Percentiles rank a stretch among this genome's conserved stretches.
Evolutionary conservation across 1,140 invertebrate genomes (phyloP).

Genomic region (Neodiprion virginianus): DNA sequence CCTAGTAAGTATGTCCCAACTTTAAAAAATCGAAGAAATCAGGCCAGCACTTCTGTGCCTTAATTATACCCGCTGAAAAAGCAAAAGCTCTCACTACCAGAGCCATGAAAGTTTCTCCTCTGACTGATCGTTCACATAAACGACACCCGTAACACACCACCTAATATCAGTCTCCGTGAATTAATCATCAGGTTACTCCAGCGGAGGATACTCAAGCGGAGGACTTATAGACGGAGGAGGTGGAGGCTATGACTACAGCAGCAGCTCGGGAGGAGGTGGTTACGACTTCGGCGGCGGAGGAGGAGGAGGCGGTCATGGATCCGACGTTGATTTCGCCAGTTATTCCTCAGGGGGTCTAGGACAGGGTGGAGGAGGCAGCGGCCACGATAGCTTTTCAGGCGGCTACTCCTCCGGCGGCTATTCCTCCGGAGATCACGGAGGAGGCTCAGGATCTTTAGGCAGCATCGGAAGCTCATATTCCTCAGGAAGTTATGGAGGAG

Average conservation of each 20-base stretch:
- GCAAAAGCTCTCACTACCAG: slow-evolving; percentile 10
- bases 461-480: background rate
- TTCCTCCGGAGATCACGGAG: slow-evolving; percentile 2
- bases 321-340: slow-evolving; percentile 8
- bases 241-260: slow-evolving; percentile 26
- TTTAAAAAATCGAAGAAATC: slow-evolving; percentile 6
- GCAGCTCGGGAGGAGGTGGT: slow-evolving; percentile 15
- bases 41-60: background rate
- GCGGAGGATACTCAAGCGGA: background rate
- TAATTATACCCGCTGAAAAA: background rate
- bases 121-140: background rate
- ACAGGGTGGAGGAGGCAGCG: background rate
- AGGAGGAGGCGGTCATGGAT: slow-evolving; percentile 18
- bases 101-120: background rate
- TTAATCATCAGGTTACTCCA: slow-evolving; percentile 26
- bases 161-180: background rate
- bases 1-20: slow-evolving; percentile 22
- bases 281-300: slow-evolving; percentile 28
- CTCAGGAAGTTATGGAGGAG: background rate
- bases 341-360: background rate
- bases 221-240: slow-evolving; percentile 6
- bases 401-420: slow-evolving; percentile 19
- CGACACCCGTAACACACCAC: background rate
- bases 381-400: background rate
- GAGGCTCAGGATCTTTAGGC: background rate